Evolutionary conservation across 1,140 invertebrate genomes (phyloP), one percentile per base, ranked within the genome.

Genomic region (Hypsibius dujardini): DNA sequence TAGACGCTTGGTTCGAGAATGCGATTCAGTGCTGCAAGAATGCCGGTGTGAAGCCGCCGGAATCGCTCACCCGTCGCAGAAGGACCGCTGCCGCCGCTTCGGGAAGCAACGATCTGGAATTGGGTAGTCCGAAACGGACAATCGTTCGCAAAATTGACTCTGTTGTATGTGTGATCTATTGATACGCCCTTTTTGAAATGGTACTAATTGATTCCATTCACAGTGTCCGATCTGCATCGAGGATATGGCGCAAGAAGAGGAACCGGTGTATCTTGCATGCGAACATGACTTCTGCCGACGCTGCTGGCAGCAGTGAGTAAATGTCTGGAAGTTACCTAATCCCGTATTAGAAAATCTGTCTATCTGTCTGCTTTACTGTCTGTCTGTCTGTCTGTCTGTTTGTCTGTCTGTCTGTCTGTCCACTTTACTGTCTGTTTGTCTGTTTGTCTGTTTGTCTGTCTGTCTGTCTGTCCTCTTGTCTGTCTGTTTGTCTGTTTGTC

Each of bases 1-100:
- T 87, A 56, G 86, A 87, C 76, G 83, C 85, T 71, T 88, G 87
- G 87, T 86, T 87, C 82, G 82, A 81, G 73, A 85, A 87, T 75
- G 82, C 86, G 0, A 79, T 84, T 0, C 80, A 82, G 47, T 87
- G 86, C 76, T 87, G 86, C 78, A 83, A 86, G 76, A 80, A 83
- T 73, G 86, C 84, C 71, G 86, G 86, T 42, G 85, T 87, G 42
- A 83, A 84, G 71, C 82, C 85, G 12, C 86, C 86, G 47, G 74
- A 47, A 71, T 71, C 2, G 70, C 72, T 46, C 72, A 72, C 3
- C 72, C 67, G 47, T 71, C 70, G 56, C 46, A 70, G 14, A 70
- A 71, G 40, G 72, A 70, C 74, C 74, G 72, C 74, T 73, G 1
- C 45, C 75, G 12, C 72, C 74, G 47, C 56, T 72, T 73, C 45